Percentiles rank a stretch among this genome's conserved stretches.
These are phyloP conservation scores for Chelonus formosanus DNA, from an alignment of 2,888 invertebrate species.

Conservation along the genomic window DNA sequence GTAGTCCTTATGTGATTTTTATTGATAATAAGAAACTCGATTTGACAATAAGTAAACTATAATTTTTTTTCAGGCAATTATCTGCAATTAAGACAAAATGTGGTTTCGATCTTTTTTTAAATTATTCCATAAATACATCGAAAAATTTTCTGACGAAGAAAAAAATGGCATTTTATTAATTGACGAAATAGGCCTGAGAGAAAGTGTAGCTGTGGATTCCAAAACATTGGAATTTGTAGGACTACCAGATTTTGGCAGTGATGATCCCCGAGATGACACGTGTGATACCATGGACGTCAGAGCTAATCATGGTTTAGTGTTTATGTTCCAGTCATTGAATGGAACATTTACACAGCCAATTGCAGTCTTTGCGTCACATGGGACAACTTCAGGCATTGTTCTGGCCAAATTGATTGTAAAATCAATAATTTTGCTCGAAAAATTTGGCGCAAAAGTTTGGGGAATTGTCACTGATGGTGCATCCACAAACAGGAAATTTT, in stretches of 20 bases:
- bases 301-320: constrained; percentile 38
- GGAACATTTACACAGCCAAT: constrained; percentile 38
- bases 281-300: constrained; percentile 24
- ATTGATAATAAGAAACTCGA: too few species aligned
- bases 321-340: constrained; percentile 41
- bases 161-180: constrained; percentile 31
- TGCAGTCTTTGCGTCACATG: constrained; percentile 37
- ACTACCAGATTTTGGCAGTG: constrained; percentile 32
- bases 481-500: constrained; percentile 40
- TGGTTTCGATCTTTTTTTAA: too few species aligned
- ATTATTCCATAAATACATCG: too few species aligned
- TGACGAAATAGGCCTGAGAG: constrained; percentile 36
- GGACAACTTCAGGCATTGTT: constrained; percentile 24
- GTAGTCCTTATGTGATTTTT: too few species aligned
- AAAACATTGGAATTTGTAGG: constrained; percentile 28
- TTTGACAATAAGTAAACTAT: too few species aligned
- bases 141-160: constrained; percentile 23
- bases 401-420: constrained; percentile 36
- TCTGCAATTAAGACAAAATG: too few species aligned
- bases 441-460: constrained; percentile 38
- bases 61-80: too few species aligned
- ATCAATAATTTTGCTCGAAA: constrained; percentile 39
- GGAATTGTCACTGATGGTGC: constrained; percentile 40
- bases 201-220: constrained; percentile 32
- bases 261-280: not conserved